Conservation (phyloP, 2,888 invertebrate species). For the Gandaritis pyraliata region DNA sequence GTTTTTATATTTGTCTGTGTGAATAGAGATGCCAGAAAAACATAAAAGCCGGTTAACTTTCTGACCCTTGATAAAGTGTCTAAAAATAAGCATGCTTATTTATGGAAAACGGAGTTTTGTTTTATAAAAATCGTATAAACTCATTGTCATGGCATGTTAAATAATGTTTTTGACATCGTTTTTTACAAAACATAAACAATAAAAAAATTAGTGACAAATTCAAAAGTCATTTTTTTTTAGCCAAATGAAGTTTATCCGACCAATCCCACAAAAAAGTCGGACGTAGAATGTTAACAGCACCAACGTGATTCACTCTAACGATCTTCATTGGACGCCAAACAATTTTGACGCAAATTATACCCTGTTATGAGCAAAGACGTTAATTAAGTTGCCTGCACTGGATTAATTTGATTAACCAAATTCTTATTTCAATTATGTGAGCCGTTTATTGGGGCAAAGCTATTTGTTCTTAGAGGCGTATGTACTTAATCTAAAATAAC, state of each 20-base stretch:
- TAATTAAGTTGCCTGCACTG: slow-evolving; percentile 76
- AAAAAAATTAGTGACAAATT: no score
- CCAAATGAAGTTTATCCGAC: not conserved
- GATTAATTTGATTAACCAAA: slow-evolving; percentile 79
- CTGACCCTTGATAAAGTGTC: no score
- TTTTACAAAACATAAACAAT: no score
- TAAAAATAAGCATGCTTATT: no score
- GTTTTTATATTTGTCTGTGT: slow-evolving; percentile 46
- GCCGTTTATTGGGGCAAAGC: slow-evolving; percentile 67
- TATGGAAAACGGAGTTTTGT: no score
- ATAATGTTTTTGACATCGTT: no score
- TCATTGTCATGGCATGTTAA: no score
- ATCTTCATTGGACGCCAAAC: slow-evolving; percentile 76
- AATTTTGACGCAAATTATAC: slow-evolving; percentile 82
- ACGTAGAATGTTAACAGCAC: slow-evolving; percentile 46
- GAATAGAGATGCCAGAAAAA: slow-evolving; percentile 29
- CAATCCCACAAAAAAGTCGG: slow-evolving; percentile 12
- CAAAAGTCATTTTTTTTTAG: no score
- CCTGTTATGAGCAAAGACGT: slow-evolving; percentile 70
- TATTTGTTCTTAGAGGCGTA: slow-evolving; percentile 61
- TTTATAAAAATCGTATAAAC: no score
- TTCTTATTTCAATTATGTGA: slow-evolving; percentile 78
- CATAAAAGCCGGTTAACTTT: slow-evolving; percentile 9
- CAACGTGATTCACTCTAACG: slow-evolving; percentile 62
- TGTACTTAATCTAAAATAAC: slow-evolving; percentile 34